These are phyloP conservation scores for Epinephelus lanceolatus DNA, from an alignment of 2,113 vertebrate species.

Conservation along the genomic window DNA sequence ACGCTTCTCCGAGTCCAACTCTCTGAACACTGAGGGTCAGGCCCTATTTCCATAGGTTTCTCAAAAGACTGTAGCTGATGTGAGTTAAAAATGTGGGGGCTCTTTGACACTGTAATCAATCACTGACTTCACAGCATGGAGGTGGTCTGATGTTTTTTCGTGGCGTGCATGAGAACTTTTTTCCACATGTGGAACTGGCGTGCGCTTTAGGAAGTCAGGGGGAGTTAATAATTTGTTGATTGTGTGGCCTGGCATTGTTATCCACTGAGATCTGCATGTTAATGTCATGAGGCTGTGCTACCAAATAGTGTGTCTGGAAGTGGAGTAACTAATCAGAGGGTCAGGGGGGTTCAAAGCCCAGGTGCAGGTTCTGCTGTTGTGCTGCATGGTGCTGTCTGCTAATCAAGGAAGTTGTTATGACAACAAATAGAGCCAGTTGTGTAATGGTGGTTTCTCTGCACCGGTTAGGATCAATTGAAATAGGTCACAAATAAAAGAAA, in stretches of 20 bases:
- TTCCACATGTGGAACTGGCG: conserved; percentile 75
- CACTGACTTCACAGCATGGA: conserved; percentile 56
- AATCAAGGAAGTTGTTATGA: conserved; percentile 56
- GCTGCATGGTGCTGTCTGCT: conserved; percentile 45
- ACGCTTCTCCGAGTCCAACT: conserved; percentile 30
- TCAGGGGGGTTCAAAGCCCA: conserved; percentile 69
- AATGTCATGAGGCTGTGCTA: conserved; percentile 74
- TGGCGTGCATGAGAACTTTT: conserved; percentile 68
- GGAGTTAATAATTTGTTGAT: conserved; percentile 79
- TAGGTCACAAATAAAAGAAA: neutral
- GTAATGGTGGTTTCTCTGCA: neutral
- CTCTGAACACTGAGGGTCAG: conserved; percentile 10
- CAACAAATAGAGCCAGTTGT: conserved; percentile 23
- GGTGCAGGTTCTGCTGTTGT: conserved; percentile 47
- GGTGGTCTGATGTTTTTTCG: conserved; percentile 64
- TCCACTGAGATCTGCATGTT: conserved; percentile 79
- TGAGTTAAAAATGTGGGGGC: conserved; percentile 46
- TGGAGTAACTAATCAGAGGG: conserved; percentile 65
- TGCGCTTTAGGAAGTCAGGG: conserved; percentile 58
- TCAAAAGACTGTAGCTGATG: conserved; percentile 35
- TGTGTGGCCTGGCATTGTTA: conserved; percentile 78
- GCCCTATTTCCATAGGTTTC: conserved; percentile 51
- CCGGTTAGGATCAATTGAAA: conserved; percentile 13
- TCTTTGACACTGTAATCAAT: conserved; percentile 71
- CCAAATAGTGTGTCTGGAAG: conserved; percentile 72